Percentiles rank a stretch among this genome's conserved stretches.
phyloP scores from a whole-genome alignment of 2,888 invertebrate species.

The Cinara cedri region DNA sequence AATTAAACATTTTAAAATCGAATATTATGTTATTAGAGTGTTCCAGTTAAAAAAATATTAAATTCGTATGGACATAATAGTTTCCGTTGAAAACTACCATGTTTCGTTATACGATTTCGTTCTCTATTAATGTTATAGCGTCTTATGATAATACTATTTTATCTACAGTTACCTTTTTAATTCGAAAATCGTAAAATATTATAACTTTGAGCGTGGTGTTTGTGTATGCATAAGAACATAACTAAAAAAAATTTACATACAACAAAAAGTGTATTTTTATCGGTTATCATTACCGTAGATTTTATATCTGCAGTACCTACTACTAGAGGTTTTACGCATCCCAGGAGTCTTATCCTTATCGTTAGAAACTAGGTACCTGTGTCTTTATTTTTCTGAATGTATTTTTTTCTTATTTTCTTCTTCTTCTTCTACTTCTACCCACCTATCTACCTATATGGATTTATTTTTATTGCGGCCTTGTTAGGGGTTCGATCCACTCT shows the following conservation, averaged over 20 bases:
- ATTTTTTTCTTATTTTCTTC: constrained; percentile 5
- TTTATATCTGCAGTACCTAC: constrained; percentile 1
- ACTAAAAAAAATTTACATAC: not conserved
- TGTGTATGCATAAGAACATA: not conserved
- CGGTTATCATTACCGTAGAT: not conserved
- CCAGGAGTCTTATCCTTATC: constrained; percentile 46
- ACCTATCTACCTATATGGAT: constrained; percentile 41
- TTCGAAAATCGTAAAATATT: too few relatives aligned
- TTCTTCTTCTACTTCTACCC: not conserved
- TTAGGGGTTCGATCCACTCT: constrained; percentile 49
- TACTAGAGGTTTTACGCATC: constrained; percentile 38
- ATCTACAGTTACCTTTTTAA: too few relatives aligned
- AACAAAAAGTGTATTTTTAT: not conserved
- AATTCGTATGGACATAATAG: too few relatives aligned
- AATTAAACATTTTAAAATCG: too few relatives aligned
- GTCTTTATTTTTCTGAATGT: constrained; percentile 52
- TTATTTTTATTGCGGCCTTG: constrained; percentile 53
- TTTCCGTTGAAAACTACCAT: too few relatives aligned
- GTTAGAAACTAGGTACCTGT: constrained; percentile 33
- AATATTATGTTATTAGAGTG: too few relatives aligned
- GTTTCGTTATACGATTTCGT: too few relatives aligned
- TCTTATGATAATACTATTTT: too few relatives aligned
- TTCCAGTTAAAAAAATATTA: too few relatives aligned
- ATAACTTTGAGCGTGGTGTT: too few relatives aligned
- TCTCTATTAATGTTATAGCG: too few relatives aligned